These are phyloP conservation scores for Eupeodes corollae DNA, from an alignment of 1,140 invertebrate species.

Conservation along the genomic window DNA sequence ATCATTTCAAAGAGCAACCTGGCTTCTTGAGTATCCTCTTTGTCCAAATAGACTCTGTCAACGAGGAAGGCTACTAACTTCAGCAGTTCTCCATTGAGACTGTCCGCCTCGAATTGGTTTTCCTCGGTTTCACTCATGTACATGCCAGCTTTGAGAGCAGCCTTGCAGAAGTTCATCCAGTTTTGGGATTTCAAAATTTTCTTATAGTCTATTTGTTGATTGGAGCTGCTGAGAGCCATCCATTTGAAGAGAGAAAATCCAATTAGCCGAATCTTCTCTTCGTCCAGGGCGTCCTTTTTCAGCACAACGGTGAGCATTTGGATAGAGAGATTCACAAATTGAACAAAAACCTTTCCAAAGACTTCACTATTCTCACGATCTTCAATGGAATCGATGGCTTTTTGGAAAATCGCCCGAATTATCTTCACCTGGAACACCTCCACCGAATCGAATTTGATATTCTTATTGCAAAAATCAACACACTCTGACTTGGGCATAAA, in stretches of 20 bases:
- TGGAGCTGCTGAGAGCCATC: conserved; percentile 29
- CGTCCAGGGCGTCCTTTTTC: conserved; percentile 39
- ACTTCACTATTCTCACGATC: conserved; percentile 18
- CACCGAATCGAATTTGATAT: conserved; percentile 45
- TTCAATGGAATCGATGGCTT: conserved; percentile 27
- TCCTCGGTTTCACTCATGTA: conserved; percentile 38
- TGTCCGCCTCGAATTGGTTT: conserved; percentile 16
- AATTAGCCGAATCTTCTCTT: conserved; percentile 19
- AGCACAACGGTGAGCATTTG: conserved; percentile 42
- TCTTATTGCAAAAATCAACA: conserved; percentile 41
- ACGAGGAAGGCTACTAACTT: conserved; percentile 45
- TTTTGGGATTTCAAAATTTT: conserved; percentile 40
- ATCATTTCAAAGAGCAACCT: conserved; percentile 56
- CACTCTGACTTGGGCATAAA: conserved; percentile 46
- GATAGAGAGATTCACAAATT: conserved; percentile 45
- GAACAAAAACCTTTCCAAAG: conserved; percentile 39
- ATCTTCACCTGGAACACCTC: conserved; percentile 46
- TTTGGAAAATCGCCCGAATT: conserved; percentile 42
- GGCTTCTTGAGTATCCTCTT: conserved; percentile 6
- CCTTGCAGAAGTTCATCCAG: conserved; percentile 55
- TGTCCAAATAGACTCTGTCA: conserved; percentile 42
- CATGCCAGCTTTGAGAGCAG: conserved; percentile 51
- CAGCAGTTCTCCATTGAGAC: conserved; percentile 39
- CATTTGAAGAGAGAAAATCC: conserved; percentile 23
- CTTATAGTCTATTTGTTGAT: conserved; percentile 25